Conservation (phyloP, 1,140 invertebrate genomes). For the Drosophila tropicalis region DNA sequence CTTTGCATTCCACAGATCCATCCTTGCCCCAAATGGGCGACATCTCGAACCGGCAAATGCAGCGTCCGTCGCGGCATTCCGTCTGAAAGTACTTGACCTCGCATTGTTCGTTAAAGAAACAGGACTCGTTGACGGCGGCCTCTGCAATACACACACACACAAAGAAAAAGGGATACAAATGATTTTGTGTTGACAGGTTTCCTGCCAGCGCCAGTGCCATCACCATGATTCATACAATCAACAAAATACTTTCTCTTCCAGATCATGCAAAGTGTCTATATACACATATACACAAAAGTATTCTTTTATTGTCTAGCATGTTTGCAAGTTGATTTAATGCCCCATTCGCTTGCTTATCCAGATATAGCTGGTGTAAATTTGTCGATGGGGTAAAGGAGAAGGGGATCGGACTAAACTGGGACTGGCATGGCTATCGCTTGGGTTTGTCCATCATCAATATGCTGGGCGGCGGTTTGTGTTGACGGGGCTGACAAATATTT, state of each 20-base stretch:
- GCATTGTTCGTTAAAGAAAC: conserved; percentile 92
- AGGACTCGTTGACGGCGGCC: conserved; percentile 90
- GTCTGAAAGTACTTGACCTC: conserved; percentile 88
- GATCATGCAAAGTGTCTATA: conserved; percentile 31
- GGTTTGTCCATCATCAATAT: neutral
- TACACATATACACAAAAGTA: neutral
- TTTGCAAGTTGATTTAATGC: conserved; percentile 53
- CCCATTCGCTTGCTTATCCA: conserved; percentile 25
- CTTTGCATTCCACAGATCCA: conserved; percentile 88
- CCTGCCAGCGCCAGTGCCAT: conserved; percentile 9
- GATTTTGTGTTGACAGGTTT: conserved; percentile 27
- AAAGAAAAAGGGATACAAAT: conserved; percentile 14
- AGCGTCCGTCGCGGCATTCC: conserved; percentile 90
- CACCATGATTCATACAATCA: conserved; percentile 33
- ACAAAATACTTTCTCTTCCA: conserved; percentile 10
- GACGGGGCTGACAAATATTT: conserved; percentile 55
- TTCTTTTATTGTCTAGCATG: conserved; percentile 37
- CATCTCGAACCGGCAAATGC: conserved; percentile 91
- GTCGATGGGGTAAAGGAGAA: neutral
- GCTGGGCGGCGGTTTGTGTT: conserved; percentile 1
- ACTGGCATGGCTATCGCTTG: neutral
- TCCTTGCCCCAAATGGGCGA: conserved; percentile 87
- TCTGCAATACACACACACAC: conserved; percentile 85
- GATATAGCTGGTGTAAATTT: conserved; percentile 4
- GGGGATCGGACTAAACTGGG: neutral